Conservation (phyloP, 2,797 vertebrate genomes). For the Oryzias sinensis region DNA sequence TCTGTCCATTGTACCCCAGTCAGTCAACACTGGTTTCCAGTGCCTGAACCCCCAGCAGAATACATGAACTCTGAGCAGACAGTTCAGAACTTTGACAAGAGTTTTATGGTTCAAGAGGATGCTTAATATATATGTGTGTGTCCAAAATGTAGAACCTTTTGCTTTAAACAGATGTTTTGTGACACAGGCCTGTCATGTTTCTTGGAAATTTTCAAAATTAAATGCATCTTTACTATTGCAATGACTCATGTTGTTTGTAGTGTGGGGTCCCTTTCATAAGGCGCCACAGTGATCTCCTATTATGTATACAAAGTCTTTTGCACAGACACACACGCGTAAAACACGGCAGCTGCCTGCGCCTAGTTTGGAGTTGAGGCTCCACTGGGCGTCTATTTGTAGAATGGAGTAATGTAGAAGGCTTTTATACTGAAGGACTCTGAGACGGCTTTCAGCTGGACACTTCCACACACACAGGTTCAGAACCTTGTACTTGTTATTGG, state of each 20-base stretch:
- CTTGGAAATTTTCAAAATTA: too few species aligned
- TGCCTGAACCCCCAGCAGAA: conserved; percentile 8
- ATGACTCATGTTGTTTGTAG: too few species aligned
- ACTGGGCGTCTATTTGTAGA: conserved; percentile 81
- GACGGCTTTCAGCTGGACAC: conserved; percentile 33
- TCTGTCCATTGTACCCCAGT: conserved; percentile 54
- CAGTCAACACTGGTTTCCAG: conserved; percentile 43
- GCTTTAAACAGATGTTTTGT: too few species aligned
- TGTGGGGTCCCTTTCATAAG: conserved; percentile 8
- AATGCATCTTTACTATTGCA: too few species aligned
- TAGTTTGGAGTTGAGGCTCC: conserved; percentile 79
- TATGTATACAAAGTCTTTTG: conserved; percentile 53
- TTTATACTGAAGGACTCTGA: conserved; percentile 29
- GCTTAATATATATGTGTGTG: conserved; percentile 6
- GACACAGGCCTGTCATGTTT: too few species aligned
- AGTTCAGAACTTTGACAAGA: conserved; percentile 25
- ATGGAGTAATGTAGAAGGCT: conserved; percentile 59
- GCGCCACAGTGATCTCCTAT: conserved; percentile 28
- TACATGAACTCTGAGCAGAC: conserved; percentile 26
- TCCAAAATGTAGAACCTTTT: too few species aligned
- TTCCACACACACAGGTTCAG: conserved; percentile 7
- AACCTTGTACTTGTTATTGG: conserved; percentile 5
- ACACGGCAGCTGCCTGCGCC: conserved; percentile 78
- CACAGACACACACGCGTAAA: conserved; percentile 28
- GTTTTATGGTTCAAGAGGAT: conserved; percentile 18